Evolutionary conservation across 2,888 invertebrate genomes (phyloP).

Genomic region (Volucella zonaria): DNA sequence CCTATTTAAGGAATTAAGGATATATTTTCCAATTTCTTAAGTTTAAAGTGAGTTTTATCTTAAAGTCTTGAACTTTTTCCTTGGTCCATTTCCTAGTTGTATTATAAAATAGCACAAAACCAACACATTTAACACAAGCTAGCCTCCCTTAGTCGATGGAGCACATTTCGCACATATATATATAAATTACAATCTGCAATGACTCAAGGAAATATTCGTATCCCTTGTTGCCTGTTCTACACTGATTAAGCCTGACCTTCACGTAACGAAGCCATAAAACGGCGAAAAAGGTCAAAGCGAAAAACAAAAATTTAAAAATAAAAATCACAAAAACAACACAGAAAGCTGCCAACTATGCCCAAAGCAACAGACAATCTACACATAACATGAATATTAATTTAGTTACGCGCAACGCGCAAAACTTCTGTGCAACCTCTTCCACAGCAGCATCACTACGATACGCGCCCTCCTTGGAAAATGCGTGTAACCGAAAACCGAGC

Average conservation of each 20-base stretch:
- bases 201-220: conserved; percentile 14
- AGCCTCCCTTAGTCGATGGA: too few relatives aligned
- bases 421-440: conserved; percentile 12
- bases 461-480: conserved; percentile 31
- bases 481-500: conserved; percentile 1
- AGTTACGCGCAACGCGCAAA: conserved; percentile 38
- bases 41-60: too few relatives aligned
- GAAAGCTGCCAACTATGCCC: conserved; percentile 8
- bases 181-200: conserved; percentile 30
- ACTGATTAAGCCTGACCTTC: conserved; percentile 57
- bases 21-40: too few relatives aligned
- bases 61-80: too few relatives aligned
- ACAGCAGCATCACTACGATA: conserved; percentile 1
- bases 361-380: conserved; percentile 38
- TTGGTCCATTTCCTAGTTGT: too few relatives aligned
- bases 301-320: conserved; percentile 6
- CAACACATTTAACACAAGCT: too few relatives aligned
- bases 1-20: too few relatives aligned
- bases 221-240: conserved; percentile 2
- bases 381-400: conserved; percentile 60
- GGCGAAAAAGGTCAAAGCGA: background rate
- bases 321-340: background rate
- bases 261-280: conserved; percentile 19
- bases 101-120: too few relatives aligned
- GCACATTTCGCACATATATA: background rate